Conservation (phyloP, 1,140 invertebrate species). For the Drosophila serrata region DNA sequence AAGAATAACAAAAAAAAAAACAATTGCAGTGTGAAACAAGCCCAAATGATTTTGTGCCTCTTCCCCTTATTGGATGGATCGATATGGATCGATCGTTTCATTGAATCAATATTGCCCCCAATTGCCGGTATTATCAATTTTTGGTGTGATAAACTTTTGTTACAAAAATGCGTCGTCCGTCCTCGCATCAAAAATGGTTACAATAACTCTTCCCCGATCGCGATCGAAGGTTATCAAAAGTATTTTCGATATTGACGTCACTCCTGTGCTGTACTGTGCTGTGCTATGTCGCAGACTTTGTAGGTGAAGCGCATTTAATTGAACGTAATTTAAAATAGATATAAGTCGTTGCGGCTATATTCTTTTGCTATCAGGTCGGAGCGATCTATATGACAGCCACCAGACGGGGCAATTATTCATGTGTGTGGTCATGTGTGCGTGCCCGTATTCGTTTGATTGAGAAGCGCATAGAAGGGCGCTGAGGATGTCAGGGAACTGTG, state of each 20-base stretch:
- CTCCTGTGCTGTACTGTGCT: slow-evolving; percentile 8
- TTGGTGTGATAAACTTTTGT: slow-evolving; percentile 30
- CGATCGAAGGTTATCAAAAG: slow-evolving; percentile 51
- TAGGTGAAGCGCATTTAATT: slow-evolving; percentile 80
- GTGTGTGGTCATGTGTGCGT: slow-evolving; percentile 34
- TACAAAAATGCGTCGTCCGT: slow-evolving; percentile 35
- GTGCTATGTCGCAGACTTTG: slow-evolving; percentile 26
- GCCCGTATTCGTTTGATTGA: slow-evolving; percentile 34
- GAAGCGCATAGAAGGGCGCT: slow-evolving; percentile 67
- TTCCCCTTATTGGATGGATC: slow-evolving; percentile 16
- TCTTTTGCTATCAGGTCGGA: slow-evolving; percentile 57
- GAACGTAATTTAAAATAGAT: slow-evolving; percentile 82
- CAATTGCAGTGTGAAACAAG: slow-evolving; percentile 45
- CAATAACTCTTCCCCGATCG: slow-evolving; percentile 37
- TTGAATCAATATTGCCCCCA: slow-evolving; percentile 46
- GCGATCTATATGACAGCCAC: slow-evolving; percentile 59
- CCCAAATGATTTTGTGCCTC: slow-evolving; percentile 20
- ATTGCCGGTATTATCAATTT: slow-evolving; percentile 28
- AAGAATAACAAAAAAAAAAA: slow-evolving; percentile 4
- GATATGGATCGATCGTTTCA: slow-evolving; percentile 40
- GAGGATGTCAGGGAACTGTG: slow-evolving; percentile 41
- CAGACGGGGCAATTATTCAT: slow-evolving; percentile 48
- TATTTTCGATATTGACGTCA: slow-evolving; percentile 74
- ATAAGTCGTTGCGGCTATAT: slow-evolving; percentile 57
- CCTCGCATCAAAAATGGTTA: slow-evolving; percentile 26